These are phyloP conservation scores for Meriones unguiculatus DNA, from an alignment of 2,113 vertebrate species.

Conservation along the genomic window DNA sequence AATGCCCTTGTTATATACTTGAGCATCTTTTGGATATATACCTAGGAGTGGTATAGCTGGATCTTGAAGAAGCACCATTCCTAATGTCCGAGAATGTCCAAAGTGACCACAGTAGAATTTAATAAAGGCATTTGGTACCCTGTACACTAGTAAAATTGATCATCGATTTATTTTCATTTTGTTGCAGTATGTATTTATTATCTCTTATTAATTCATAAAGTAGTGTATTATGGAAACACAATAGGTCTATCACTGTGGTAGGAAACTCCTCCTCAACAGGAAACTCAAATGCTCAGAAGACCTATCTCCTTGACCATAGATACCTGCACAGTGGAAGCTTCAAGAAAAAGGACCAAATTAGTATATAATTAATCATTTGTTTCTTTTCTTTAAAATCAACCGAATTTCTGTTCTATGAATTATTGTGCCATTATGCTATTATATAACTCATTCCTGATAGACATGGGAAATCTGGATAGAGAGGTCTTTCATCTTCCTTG, in stretches of 20 bases:
- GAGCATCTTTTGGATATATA: no score
- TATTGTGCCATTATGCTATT: background rate
- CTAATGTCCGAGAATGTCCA: no score
- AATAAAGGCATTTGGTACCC: background rate
- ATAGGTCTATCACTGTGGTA: no score
- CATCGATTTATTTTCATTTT: conserved; percentile 46
- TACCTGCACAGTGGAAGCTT: background rate
- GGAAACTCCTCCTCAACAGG: no score
- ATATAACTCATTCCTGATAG: background rate
- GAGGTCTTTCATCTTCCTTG: background rate
- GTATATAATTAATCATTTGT: conserved; percentile 41
- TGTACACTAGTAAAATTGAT: conserved; percentile 16
- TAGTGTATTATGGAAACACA: background rate
- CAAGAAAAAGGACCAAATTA: conserved; percentile 39
- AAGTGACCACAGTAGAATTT: no score
- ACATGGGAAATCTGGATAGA: background rate
- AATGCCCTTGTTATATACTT: no score
- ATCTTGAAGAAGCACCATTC: no score
- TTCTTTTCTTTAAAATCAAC: conserved; percentile 36
- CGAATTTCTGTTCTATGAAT: conserved; percentile 16
- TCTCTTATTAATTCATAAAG: conserved; percentile 36
- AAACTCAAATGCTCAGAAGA: background rate
- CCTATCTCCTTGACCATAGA: background rate
- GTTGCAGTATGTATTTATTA: background rate
- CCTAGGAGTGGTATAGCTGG: no score